Percentiles rank a stretch among this genome's conserved stretches.
These are phyloP conservation scores for Morone saxatilis DNA, from an alignment of 2,113 vertebrate genomes.

Conservation along the genomic window DNA sequence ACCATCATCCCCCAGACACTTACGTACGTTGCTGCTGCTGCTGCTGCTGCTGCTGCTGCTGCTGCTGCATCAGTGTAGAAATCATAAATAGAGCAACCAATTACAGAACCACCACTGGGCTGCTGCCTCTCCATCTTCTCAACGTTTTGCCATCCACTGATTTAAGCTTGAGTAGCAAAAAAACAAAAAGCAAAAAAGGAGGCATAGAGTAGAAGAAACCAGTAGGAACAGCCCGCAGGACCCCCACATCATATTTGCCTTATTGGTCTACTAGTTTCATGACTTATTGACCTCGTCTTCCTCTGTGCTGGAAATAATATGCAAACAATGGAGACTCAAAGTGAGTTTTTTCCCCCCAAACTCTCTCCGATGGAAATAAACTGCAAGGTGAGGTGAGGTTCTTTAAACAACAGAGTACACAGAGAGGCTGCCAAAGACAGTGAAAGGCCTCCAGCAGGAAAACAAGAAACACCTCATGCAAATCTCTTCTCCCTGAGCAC, in stretches of 20 bases:
- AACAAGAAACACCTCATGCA: neutral
- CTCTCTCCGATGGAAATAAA: constrained; percentile 38
- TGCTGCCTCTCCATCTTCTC: constrained; percentile 14
- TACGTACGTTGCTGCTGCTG: neutral
- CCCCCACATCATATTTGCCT: neutral
- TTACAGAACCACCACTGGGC: constrained; percentile 28
- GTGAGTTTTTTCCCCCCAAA: neutral
- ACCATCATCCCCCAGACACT: constrained; percentile 25
- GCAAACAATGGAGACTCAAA: constrained; percentile 25
- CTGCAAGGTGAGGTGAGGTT: neutral
- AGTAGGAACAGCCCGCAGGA: neutral
- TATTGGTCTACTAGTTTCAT: constrained; percentile 15
- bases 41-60: constrained; percentile 8
- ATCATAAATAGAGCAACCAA: constrained; percentile 42
- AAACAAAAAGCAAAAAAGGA: constrained; percentile 2
- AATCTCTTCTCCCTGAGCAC: constrained; percentile 29
- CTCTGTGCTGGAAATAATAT: neutral
- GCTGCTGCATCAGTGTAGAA: neutral
- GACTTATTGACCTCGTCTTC: constrained; percentile 26
- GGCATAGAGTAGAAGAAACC: neutral
- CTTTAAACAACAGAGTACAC: constrained; percentile 8
- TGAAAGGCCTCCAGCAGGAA: neutral
- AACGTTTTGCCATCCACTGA: neutral
- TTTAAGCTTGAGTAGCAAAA: constrained; percentile 3
- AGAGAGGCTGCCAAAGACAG: neutral